Evolutionary conservation across 2,888 invertebrate genomes (phyloP), one percentile per base, ranked within the genome.

Genomic region (Athalia rosae): DNA sequence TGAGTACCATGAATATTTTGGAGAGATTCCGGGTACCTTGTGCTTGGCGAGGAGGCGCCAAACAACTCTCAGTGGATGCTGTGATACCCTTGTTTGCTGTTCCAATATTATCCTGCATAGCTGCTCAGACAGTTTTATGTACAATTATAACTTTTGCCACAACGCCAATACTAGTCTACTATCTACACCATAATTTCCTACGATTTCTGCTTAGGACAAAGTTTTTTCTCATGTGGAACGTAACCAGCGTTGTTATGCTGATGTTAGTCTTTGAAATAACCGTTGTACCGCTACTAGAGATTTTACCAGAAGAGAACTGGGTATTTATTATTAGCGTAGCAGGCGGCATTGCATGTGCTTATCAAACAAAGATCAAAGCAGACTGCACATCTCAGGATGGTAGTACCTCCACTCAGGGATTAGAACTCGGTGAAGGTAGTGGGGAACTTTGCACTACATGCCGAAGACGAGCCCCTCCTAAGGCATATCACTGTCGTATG

Each of bases 401-500:
- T 66, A 2, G 28, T 28, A 78, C 81, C 3, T 79, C 81, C 4
- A 53, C 80, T 4, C 84, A 87, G 67, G 87, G 85, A 4, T 76
- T 89, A 41, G 89, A 89, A 67, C 82, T 88, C 4, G 87, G 86
- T 0, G 87, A 87, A 76, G 86, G 85, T 8, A 86, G 84, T 64
- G 89, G 87, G 4, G 89, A 91, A 64, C 89, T 91, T 62, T 95
- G 95, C 83, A 89, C 92, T n/a, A 90, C 88, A 3, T 94, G 95
- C 83, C 91, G 92, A 48, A 92, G 92, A 84, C 92, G 93, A 81
- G 91, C 92, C 9, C 93, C 93, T 3, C 93, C 95, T 0, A 93
- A 95, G 82, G 94, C 95, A 58, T 93, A 94, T 85, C 97, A 97
- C 87, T 98, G 98, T 88, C 92, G 92, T 81, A 92, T 95, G 77